Conservation (phyloP, 2,113 vertebrate genomes). For the Rhea pennata region DNA sequence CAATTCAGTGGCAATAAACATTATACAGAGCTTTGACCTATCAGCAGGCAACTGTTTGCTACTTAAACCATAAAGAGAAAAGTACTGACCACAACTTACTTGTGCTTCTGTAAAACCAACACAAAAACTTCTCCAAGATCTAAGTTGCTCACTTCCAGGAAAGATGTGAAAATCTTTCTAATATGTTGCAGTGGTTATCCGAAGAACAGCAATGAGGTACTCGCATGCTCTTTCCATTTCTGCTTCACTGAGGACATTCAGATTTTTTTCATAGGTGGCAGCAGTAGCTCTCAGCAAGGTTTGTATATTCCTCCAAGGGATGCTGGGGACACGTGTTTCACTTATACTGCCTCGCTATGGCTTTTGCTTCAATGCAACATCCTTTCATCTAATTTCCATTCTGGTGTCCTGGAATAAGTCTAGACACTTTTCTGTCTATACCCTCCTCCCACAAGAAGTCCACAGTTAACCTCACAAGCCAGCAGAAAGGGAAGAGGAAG, state of each 20-base stretch:
- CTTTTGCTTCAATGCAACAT: background rate
- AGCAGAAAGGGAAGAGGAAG: background rate
- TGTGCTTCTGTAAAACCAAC: background rate
- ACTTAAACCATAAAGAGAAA: background rate
- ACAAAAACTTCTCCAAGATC: background rate
- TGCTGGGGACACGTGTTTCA: background rate
- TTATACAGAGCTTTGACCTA: background rate
- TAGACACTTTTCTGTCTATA: background rate
- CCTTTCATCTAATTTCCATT: background rate
- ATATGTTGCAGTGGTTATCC: background rate
- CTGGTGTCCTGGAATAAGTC: background rate
- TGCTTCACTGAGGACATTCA: background rate
- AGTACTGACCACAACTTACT: background rate
- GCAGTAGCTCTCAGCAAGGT: background rate
- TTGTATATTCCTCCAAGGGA: background rate
- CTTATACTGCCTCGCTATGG: background rate
- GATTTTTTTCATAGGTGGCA: background rate
- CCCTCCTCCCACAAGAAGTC: background rate
- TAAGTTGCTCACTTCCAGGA: background rate
- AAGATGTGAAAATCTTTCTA: background rate
- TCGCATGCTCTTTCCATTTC: background rate
- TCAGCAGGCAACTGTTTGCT: background rate
- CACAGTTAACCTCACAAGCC: background rate
- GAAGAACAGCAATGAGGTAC: background rate
- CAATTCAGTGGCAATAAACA: background rate